These are phyloP conservation scores for Diplolepis rosae DNA, from an alignment of 2,888 invertebrate genomes.

Conservation along the genomic window DNA sequence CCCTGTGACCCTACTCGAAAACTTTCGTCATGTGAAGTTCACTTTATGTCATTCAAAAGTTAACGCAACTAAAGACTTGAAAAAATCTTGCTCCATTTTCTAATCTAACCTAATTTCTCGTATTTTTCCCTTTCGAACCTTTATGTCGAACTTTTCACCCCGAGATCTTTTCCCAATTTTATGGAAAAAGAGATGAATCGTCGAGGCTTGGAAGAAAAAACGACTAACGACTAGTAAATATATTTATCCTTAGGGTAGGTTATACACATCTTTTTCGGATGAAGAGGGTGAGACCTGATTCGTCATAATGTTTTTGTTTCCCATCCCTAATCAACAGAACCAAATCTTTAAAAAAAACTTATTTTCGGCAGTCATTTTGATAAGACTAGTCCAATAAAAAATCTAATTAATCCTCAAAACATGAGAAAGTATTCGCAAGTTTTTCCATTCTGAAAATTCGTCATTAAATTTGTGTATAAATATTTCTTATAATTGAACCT, in stretches of 20 bases:
- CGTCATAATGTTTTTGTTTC: conserved; percentile 65
- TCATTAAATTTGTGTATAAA: no score
- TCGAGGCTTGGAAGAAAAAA: not conserved
- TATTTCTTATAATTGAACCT: no score
- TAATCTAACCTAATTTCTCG: conserved; percentile 23
- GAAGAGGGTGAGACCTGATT: conserved; percentile 61
- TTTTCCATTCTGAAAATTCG: no score
- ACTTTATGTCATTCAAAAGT: conserved; percentile 12
- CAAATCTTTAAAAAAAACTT: conserved; percentile 46
- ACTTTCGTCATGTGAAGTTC: conserved; percentile 39
- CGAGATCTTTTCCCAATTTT: conserved; percentile 6
- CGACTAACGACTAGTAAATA: conserved; percentile 62
- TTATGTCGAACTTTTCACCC: conserved; percentile 7
- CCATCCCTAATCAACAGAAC: conserved; percentile 55
- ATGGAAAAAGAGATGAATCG: conserved; percentile 12
- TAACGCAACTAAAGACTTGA: not conserved
- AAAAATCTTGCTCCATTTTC: conserved; percentile 14
- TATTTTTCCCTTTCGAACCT: conserved; percentile 8
- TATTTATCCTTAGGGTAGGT: conserved; percentile 67
- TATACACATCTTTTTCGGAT: conserved; percentile 31
- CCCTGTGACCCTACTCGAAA: conserved; percentile 33
- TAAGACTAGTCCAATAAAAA: not conserved
- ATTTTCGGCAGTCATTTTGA: not conserved
- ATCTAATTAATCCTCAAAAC: not conserved
- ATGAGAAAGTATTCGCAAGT: no score